Evolutionary conservation across 1,140 invertebrate species (phyloP), one percentile per base, ranked within the genome.

Genomic region (Caerostris extrusa): DNA sequence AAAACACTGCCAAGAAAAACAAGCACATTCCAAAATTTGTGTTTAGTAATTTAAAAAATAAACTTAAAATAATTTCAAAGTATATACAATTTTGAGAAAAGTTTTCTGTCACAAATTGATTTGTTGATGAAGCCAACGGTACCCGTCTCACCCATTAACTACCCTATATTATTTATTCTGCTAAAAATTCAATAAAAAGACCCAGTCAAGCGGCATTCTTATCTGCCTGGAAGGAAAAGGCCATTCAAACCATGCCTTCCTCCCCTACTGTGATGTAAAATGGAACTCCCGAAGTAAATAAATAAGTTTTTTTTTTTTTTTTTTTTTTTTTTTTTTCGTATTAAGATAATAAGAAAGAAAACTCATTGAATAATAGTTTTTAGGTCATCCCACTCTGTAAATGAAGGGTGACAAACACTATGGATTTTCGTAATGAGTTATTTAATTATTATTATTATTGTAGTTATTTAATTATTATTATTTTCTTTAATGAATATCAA

Each of bases 261-360:
- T 12, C 50, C 71, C 50, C 14, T 14, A 12, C 10, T 34, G 34
- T 34, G 34, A 50, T 77, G 3, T 10, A 12, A 77, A 77, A 50
- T 77, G 71, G 71, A 67, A 67, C 14, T 67, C n/a, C n/a, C 61
- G n/a, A n/a, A 67, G n/a, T 67, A 17, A 67, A 67, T 67, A 34
- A 34, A 34, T 34, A 34, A 34, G 34, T 34, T 34, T 34, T 34
- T 34, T 34, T 34, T 1, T 2, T 34, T 1, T 34, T 34, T 34
- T 34, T 34, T 34, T 34, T 34, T 1, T 2, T 34, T 1, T 34
- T 34, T 34, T 34, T 34, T 34, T 34, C 34, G 34, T 34, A 34
- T 1, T 34, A 34, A 34, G 34, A 34, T 34, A 34, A 34, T 34
- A 34, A 34, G 34, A 34, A 34, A 34, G 34, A 34, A 34, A 34